Evolutionary conservation across 35 echinoderm and acorn worm genomes (phyloP), one percentile per base, ranked within the genome.

Genomic region (Anneissia japonica): DNA sequence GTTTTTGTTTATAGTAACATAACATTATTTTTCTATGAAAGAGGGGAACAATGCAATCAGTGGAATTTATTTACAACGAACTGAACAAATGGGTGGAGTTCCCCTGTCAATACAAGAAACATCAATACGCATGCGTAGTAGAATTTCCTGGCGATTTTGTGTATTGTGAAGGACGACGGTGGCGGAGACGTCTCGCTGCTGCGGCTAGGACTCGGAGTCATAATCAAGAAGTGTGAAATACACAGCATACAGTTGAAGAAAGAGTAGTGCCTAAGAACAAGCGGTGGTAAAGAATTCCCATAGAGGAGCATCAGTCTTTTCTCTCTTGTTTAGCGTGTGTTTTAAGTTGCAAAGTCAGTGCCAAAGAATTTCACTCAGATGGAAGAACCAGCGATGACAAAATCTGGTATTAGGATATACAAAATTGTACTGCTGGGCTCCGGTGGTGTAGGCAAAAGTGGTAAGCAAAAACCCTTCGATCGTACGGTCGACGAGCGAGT

Each of bases 361-460:
- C 51, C 51, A 64, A 9, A 64, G 51, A 64, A 64, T 64, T 64
- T 23, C 51, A 35, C 81, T 46, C 75, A 45, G 73, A 90, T 86
- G 84, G 87, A 89, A 36, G 88, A 74, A 56, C 84, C 81, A 75
- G 83, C 87, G 73, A 97, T 86, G 73, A 97, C 91, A 23, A 97
- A 93, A 81, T 84, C 91, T 46, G 88, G 88, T 34, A 97, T 97
- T 85, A 92, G 90, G 38, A 91, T 97, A 75, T 97, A 97, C 51
- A 97, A 97, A 86, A 97, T 97, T 45, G 95, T 97, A 31, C 83
- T 97, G 38, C 82, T 97, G 37, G 95, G 95, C 37, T 87, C 90
- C 38, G 95, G 95, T 23, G 95, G 95, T 81, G 95, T 97, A 30
- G 95, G 95, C 36, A 97, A 97, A 85, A 97, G 95, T 88, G 95